Percentiles rank a stretch among this genome's conserved stretches.
Conservation (phyloP, 2,113 vertebrate species). For the Odocoileus virginianus region DNA sequence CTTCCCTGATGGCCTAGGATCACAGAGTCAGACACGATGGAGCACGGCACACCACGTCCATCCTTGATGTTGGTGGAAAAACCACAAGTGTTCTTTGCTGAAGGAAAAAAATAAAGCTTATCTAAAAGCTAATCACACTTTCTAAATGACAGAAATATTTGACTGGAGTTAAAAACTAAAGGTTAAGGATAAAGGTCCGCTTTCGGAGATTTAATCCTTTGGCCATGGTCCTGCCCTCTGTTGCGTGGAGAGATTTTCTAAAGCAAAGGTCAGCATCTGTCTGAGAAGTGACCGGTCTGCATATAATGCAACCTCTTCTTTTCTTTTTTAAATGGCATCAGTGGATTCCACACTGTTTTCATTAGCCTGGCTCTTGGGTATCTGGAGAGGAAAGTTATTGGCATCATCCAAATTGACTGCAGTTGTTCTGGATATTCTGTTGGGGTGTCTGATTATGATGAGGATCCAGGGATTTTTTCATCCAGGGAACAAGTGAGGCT, state of each 20-base stretch:
- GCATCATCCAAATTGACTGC: neutral
- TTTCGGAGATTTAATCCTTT: slow-evolving; percentile 44
- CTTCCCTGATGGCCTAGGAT: neutral
- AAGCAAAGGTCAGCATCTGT: slow-evolving; percentile 62
- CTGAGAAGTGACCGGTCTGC: slow-evolving; percentile 8
- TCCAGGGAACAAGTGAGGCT: neutral
- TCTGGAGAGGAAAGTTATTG: neutral
- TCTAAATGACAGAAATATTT: slow-evolving; percentile 67
- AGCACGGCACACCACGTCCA: neutral
- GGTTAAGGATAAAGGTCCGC: slow-evolving; percentile 56
- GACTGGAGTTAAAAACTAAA: slow-evolving; percentile 58
- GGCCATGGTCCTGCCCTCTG: neutral
- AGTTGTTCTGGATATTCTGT: neutral
- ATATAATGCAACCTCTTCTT: neutral
- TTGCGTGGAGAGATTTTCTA: neutral
- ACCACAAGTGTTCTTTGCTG: neutral
- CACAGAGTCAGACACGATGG: neutral
- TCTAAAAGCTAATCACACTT: slow-evolving; percentile 51
- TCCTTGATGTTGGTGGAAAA: neutral
- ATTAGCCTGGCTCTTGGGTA: neutral
- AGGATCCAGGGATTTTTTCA: neutral
- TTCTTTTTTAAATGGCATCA: neutral
- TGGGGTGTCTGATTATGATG: neutral
- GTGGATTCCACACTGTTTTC: neutral
- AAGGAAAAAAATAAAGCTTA: neutral